A percentile compares a stretch with the other conserved stretches of the same genome.
Evolutionary conservation across 2,888 invertebrate species (phyloP).

Genomic region (Trachelus iudaicus): DNA sequence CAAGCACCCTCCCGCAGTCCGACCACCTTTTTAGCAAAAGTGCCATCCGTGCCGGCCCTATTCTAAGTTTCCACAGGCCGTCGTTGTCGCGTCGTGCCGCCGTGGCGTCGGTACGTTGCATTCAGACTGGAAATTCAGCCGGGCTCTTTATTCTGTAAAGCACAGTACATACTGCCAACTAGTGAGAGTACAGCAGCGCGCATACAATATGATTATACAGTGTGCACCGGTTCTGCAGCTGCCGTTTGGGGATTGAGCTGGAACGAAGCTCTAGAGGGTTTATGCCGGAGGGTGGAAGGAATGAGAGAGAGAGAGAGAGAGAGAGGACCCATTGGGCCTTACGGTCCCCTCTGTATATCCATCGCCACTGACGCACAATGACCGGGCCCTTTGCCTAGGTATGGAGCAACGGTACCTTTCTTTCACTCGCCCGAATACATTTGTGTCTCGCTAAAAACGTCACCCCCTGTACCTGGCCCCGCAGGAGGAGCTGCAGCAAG

Average conservation of each 20-base stretch:
- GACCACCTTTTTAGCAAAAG: background rate
- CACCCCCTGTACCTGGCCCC: too few relatives aligned
- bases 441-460: too few relatives aligned
- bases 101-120: background rate
- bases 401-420: background rate
- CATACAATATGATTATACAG: conserved; percentile 57
- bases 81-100: background rate
- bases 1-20: background rate
- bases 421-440: too few relatives aligned
- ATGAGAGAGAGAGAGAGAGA: conserved; percentile 5
- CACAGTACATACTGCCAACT: conserved; percentile 2
- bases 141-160: conserved; percentile 15
- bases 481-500: too few relatives aligned
- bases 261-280: conserved; percentile 27
- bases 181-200: background rate
- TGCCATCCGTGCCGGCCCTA: background rate
- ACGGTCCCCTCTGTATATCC: background rate
- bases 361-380: background rate
- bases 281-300: conserved; percentile 16
- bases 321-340: background rate
- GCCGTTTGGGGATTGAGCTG: conserved; percentile 35
- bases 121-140: conserved; percentile 12
- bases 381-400: background rate
- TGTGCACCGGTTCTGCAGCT: conserved; percentile 42
- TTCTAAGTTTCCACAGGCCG: background rate